Evolutionary conservation across 1,140 invertebrate species (phyloP).

Genomic region (Rhopalosiphum padi): DNA sequence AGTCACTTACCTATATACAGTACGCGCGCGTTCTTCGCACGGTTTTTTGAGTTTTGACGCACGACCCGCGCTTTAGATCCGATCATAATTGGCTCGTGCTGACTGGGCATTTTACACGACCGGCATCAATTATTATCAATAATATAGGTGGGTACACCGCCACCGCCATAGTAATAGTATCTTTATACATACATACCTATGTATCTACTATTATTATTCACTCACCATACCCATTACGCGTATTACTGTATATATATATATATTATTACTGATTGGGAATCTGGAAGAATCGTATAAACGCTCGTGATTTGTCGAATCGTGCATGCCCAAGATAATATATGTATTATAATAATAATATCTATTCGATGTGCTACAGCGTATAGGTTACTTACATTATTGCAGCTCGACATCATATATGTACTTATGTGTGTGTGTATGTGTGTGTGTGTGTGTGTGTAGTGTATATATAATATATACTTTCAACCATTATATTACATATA

Average conservation of each 20-base stretch:
- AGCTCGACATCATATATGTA: neutral
- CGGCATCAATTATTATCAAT: conserved; percentile 47
- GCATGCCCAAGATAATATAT: neutral
- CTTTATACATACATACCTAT: neutral
- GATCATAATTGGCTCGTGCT: conserved; percentile 56
- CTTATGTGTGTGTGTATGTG: neutral
- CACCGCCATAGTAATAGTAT: neutral
- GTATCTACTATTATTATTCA: conserved; percentile 32
- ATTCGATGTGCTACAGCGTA: neutral
- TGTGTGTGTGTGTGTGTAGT: neutral
- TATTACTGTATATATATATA: neutral
- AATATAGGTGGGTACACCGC: neutral
- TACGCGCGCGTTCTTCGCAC: neutral
- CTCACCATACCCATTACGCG: neutral
- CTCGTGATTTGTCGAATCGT: conserved; percentile 37
- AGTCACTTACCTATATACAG: neutral
- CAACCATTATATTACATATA: neutral
- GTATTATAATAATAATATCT: conserved; percentile 9
- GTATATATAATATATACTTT: neutral
- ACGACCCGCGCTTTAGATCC: conserved; percentile 53
- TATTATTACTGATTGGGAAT: conserved; percentile 24
- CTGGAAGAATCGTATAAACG: conserved; percentile 20
- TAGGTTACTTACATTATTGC: neutral
- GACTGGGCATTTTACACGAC: conserved; percentile 49
- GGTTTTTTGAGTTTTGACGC: conserved; percentile 40